Evolutionary conservation across 53 echinoderm and acorn worm genomes (phyloP), one percentile per base, ranked within the genome.

Genomic region (Luidia sarsii): DNA sequence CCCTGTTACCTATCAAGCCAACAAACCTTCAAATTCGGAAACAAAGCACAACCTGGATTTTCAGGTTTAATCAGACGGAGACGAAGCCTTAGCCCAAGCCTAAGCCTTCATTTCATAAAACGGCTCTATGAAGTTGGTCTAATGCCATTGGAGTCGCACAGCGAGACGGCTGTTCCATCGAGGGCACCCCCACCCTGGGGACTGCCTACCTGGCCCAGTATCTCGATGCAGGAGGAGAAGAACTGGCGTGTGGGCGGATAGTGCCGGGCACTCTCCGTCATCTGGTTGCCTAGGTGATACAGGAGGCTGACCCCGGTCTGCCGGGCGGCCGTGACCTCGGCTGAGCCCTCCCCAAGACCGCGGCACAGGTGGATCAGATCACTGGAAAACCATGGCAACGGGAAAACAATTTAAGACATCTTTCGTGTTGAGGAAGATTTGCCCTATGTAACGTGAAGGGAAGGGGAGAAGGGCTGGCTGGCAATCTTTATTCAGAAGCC

Each of bases 211-310:
- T 93, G 93, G 74, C 97, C 97, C 21, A 96, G 49, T 36, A 95
- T 91, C 80, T 96, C 97, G 49, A 95, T 91, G 61, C 97, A 93
- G 2, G 97, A 96, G 13, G 97, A 94, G 65, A 96, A 87, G 84
- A 96, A 96, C 77, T 96, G 97, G 33, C 97, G 82, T n/a, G 97
- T 96, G 20, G 97, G 97, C 29, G 97, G 97, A 18, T 96, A 96
- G 48, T 93, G 97, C 46, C 93, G 75, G 71, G 88, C 79, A 68
- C 90, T 88, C 46, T 96, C 97, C 48, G 85, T 81, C 82, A 90
- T 90, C 74, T 87, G 86, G 48, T 87, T 68, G 32, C 89, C 97
- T 45, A 96, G 82, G 84, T 93, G 86, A 79, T 92, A 96, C 37
- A 93, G 91, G 14, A 96, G 74, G 32, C 88, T 83, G 48, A 93